Evolutionary conservation across 2,113 vertebrate species (phyloP), one percentile per base, ranked within the genome.

Genomic region (Aspidoscelis tigris): DNA sequence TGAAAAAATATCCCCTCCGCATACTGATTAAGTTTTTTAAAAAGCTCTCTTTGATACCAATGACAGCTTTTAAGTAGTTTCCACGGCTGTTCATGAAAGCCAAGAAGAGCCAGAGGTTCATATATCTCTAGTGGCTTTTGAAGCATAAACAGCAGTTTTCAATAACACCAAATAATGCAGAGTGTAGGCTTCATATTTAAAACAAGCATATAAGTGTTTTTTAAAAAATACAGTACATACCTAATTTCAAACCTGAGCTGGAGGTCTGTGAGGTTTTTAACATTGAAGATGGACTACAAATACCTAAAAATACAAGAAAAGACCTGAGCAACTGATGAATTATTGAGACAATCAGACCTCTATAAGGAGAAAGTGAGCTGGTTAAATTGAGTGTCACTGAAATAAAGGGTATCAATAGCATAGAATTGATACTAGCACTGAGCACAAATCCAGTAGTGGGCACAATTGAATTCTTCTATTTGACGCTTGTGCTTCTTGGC

Each of bases 231-330:
- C 10, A 68, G 82, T 74, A 86, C 96, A 39, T 96, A 97, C 96
- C 96, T 87, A 97, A 96, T 74, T 88, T 95, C 50, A 96, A 77
- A 89, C 96, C 88, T 72, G 94, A 91, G 47, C 92, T 94, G 0
- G 68, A 47, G 4, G 94, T 33, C 68, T 93, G 93, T 75, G 91
- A 16, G 77, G 93, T 64, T 68, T 95, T 96, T 72, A 68, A 87
- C 88, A 91, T 2, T 73, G 91, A 72, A 61, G 94, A 76, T 81
- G 95, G 90, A 61, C 55, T 90, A 83, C 89, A 93, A 76, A 96
- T 89, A 89, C 86, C 96, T 96, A 26, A 83, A 94, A 93, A 87
- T 39, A 81, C 65, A 90, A 84, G 41, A 47, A 11, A 12, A 86
- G 55, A 26, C 44, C 5, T 43, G 50, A 85, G 44, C 53, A 33